Base-by-base conservation (phyloP, 2,113 vertebrate genomes). In the Astur gentilis region DNA sequence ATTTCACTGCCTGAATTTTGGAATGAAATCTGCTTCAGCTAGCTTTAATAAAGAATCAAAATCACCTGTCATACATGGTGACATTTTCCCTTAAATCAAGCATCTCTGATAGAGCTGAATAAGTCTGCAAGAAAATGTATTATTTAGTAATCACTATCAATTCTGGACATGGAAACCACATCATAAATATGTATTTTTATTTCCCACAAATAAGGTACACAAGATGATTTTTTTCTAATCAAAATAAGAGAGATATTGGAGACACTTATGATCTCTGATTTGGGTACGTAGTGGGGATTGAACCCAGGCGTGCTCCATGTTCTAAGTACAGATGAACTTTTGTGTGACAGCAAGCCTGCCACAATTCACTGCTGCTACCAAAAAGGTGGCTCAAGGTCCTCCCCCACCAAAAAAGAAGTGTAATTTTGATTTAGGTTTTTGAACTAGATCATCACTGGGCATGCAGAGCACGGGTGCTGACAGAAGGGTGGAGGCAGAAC, bases 401-500 rank as follows among this genome's bases (percentile, higher is more conserved):
- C 6, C 6, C 4, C 16, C 20, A 1, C 16, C 7, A 81, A 80
- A 65, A 73, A 42, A 58, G 6, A 50, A 64, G 10, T 27, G 22
- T 10, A 81, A 54, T 65, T 95, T 61, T 77, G 44, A 69, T 77
- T 80, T 47, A 32, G 4, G 9, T 45, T 87, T 92, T 34, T 78
- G 26, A 92, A 81, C 25, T 32, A 84, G 64, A 77, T 49, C 44
- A 57, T 54, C 18, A 50, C 16, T 15, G 20, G 32, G 15, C 36
- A 79, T 0, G 4, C 18, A 61, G 32, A 42, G 11, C 1, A 8
- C 2, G 2, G 12, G 16, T 29, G 45, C 26, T 36, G 20, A 31
- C 7, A 45, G 32, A 58, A 66, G 8, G 45, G 31, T 32, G 6
- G 16, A 81, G 49, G 58, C 25, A 84, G 65, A 89, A 82, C 12